Evolutionary conservation across 2,113 vertebrate species (phyloP).

Genomic region (Paraplagusia blochii): DNA sequence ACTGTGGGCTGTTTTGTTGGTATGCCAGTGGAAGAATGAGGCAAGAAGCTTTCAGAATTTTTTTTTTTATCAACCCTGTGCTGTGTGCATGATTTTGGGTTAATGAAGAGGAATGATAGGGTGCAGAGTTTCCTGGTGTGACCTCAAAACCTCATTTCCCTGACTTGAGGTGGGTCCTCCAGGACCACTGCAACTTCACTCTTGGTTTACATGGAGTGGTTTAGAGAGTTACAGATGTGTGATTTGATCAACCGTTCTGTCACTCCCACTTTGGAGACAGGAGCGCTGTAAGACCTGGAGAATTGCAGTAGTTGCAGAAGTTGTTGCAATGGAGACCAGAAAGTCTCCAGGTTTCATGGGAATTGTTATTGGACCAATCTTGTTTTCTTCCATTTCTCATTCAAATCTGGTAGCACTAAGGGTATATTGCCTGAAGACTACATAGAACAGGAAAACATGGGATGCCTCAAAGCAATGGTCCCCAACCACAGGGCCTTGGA

Average conservation of each 20-base stretch:
- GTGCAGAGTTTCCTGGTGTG: slow-evolving; percentile 31
- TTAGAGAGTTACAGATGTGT: slow-evolving; percentile 24
- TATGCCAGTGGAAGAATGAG: slow-evolving; percentile 49
- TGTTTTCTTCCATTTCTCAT: too few species aligned
- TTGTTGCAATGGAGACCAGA: too few species aligned
- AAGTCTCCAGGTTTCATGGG: too few species aligned
- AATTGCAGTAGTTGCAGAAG: neutral
- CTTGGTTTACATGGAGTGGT: slow-evolving; percentile 32
- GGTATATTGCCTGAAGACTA: too few species aligned
- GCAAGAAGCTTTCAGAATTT: slow-evolving; percentile 49
- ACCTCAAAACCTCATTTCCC: slow-evolving; percentile 54
- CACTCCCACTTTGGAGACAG: neutral
- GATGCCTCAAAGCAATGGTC: too few species aligned
- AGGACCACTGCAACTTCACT: slow-evolving; percentile 7
- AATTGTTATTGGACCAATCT: too few species aligned
- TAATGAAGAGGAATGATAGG: slow-evolving; percentile 61
- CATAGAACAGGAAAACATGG: too few species aligned
- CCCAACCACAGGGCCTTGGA: too few species aligned
- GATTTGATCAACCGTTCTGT: slow-evolving; percentile 11
- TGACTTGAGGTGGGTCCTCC: slow-evolving; percentile 28
- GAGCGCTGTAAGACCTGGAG: neutral
- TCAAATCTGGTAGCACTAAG: too few species aligned
- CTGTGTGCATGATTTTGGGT: slow-evolving; percentile 28
- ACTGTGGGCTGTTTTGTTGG: slow-evolving; percentile 58
- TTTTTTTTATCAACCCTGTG: slow-evolving; percentile 53